Base-by-base conservation (phyloP, 2,113 vertebrate species). In the Piprites chloris region DNA sequence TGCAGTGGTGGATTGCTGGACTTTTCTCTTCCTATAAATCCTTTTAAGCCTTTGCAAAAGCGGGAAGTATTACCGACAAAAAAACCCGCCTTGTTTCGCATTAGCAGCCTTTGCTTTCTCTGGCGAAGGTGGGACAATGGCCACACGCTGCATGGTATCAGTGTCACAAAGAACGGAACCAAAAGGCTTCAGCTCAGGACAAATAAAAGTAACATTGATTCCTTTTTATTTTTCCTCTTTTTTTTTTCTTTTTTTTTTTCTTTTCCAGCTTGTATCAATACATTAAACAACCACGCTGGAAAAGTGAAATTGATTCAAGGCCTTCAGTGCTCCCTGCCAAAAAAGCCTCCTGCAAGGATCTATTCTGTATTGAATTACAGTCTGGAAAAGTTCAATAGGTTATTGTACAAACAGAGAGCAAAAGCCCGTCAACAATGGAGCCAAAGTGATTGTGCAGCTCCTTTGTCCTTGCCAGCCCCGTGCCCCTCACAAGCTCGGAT, bases 321-420 rank as follows among this genome's bases (percentile, higher is more conserved):
- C 96, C 93, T 94, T 96, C 96, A 94, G 92, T 81, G 88, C 95
- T 96, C 95, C 93, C 85, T 96, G 96, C 96, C 96, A 96, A 97
- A 97, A 97, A 97, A 97, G 93, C 92, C 95, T 96, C 96, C 96
- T 95, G 90, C 95, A 92, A 96, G 95, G 96, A 97, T 97, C 96
- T 97, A 96, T 97, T 96, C 96, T 96, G 90, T 96, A 96, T 97
- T 94, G 96, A 97, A 97, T 97, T 96, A 95, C 96, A 97, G 96
- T 94, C 95, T 94, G 93, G 96, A 96, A 94, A 96, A 95, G 96
- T 97, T 97, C 96, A 97, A 97, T 96, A 97, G 96, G 96, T 97
- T 96, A 97, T 97, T 97, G 96, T 95, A 96, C 96, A 97, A 97
- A 97, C 96, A 96, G 96, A 97, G 95, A 96, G 96, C 83, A 96